phyloP scores from a whole-genome alignment of 2,797 vertebrate genomes.

The Enteromius anoplus region DNA sequence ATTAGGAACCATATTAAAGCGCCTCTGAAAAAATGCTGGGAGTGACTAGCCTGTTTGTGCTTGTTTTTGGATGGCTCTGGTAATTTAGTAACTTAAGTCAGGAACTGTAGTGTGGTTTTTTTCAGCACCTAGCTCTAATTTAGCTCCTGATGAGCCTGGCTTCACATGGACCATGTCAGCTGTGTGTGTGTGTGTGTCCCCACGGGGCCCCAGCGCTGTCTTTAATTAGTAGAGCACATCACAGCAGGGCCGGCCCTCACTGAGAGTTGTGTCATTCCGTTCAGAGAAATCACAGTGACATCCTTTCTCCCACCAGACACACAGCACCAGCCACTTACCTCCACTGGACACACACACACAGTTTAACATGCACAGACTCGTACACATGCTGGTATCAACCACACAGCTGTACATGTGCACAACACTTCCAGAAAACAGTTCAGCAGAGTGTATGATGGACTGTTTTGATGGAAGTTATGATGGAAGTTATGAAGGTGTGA shows the following conservation, averaged over 20 bases:
- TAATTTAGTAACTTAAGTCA: constrained; percentile 31
- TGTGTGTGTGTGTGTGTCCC: constrained; percentile 49
- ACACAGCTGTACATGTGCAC: constrained; percentile 8
- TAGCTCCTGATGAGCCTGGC: not conserved
- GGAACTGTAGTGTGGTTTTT: not conserved
- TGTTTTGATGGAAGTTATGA: not conserved
- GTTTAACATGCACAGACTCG: not conserved
- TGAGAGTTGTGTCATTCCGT: constrained; percentile 58
- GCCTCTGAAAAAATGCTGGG: not conserved
- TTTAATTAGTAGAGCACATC: constrained; percentile 73
- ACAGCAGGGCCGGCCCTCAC: constrained; percentile 60
- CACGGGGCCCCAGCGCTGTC: constrained; percentile 50
- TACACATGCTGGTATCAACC: constrained; percentile 5
- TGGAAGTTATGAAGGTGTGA: not conserved
- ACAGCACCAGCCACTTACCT: constrained; percentile 19
- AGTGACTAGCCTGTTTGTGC: constrained; percentile 1
- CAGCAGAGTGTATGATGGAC: not conserved
- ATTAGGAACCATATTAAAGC: constrained; percentile 29
- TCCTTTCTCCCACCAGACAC: constrained; percentile 49
- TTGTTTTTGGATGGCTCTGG: not conserved
- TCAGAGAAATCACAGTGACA: constrained; percentile 69
- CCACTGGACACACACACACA: constrained; percentile 42
- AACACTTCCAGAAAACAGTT: not conserved
- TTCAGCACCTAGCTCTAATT: constrained; percentile 22
- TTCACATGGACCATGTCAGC: constrained; percentile 15